Base-by-base conservation (phyloP, 2,797 vertebrate species). In the Alectoris magna region DNA sequence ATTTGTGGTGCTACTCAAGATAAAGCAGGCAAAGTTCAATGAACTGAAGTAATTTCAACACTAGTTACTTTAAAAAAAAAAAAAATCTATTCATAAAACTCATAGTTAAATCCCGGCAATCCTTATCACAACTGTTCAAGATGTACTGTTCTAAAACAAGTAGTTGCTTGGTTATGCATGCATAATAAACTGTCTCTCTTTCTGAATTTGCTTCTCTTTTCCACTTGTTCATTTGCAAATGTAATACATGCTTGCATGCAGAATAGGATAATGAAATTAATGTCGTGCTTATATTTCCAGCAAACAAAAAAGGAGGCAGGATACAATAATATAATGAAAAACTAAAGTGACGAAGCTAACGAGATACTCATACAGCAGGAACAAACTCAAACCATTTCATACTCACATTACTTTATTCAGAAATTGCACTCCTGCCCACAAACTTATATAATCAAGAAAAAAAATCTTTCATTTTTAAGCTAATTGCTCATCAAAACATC, bases 201-300 rank as follows among this genome's bases (percentile, higher is more conserved):
- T 44, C 69, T 63, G 63, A 94, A 90, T 91, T 77, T 90, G 23
- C 66, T 79, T 79, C 58, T 85, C 91, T 91, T 91, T 84, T 90
- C 67, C 74, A 92, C 53, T 92, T 93, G 73, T 76, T 95, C 74
- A 80, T 81, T 94, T 94, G 89, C 80, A 96, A 88, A 79, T 84
- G 84, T 81, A 70, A 68, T 34, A 53, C 43, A 79, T 7, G 10
- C 29, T 87, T 96, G 67, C 64, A 91, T 91, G 43, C 73, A 84
- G 38, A 80, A 89, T 31, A 76, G 72, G 84, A 95, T 94, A 92
- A 96, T 84, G 68, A 93, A 97, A 96, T 95, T 93, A 74, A 92
- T 86, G 94, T 94, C 75, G 91, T 76, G 70, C 70, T 85, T 96
- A 58, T 70, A 96, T 96, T 94, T 70, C 29, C 41, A 56, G 74